These are phyloP conservation scores for Sphaerodactylus townsendi DNA, from an alignment of 2,113 vertebrate species.

Conservation along the genomic window DNA sequence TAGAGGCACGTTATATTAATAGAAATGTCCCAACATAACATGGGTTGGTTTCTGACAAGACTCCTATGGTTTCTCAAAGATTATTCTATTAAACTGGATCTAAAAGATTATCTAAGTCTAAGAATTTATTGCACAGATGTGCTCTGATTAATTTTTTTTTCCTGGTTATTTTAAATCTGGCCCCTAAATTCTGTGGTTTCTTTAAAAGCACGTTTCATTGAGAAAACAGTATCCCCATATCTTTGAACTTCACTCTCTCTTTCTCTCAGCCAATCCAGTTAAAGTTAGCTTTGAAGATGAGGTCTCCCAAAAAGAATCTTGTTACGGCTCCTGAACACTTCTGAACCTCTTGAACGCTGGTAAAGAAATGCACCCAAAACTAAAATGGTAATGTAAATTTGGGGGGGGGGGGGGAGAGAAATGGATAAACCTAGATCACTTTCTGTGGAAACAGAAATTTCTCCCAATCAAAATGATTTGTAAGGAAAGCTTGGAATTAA, in stretches of 20 bases:
- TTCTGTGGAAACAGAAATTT: conserved; percentile 1
- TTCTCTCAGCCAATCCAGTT: neutral
- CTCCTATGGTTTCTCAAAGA: neutral
- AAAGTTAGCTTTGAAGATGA: neutral
- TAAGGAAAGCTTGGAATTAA: conserved; percentile 7
- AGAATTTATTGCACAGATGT: neutral
- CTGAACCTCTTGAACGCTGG: too few species aligned
- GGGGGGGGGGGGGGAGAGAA: conserved; percentile 1
- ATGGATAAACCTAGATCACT: neutral
- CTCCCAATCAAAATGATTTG: too few species aligned
- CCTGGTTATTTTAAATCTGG: neutral
- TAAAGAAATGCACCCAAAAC: neutral
- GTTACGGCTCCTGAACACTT: neutral
- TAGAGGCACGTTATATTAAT: neutral
- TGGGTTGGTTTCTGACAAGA: neutral
- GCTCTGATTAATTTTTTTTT: neutral
- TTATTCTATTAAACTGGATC: neutral
- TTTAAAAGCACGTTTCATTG: conserved; percentile 17
- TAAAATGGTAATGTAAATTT: conserved; percentile 31
- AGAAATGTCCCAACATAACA: neutral
- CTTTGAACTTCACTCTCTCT: neutral
- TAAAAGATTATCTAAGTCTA: neutral
- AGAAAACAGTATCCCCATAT: neutral
- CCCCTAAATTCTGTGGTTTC: neutral
- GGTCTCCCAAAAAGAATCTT: neutral